Evolutionary conservation across 1,140 invertebrate genomes (phyloP), one percentile per base, ranked within the genome.

Genomic region (Pseudomyrmex pallidus): DNA sequence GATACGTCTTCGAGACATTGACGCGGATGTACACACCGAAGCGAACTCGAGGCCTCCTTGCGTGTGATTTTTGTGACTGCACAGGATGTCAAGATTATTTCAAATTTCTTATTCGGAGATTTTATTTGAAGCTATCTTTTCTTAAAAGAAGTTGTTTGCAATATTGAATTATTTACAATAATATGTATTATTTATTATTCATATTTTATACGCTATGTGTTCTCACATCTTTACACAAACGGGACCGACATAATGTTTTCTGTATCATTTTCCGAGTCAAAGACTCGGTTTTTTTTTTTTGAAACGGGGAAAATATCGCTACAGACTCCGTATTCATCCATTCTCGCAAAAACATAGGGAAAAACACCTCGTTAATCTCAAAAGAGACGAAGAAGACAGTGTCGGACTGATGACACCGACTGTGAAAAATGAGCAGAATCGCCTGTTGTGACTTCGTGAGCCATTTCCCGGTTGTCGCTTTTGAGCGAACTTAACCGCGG

Each of bases 401-500:
- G 44, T 68, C 76, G 67, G 48, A 48, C 63, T 56, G 64, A 50
- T 22, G 74, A 64, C 74, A 15, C 25, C 73, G 46, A 44, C 48
- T 25, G 61, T 68, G 64, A 83, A 78, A 64, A 74, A 56, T 74
- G 64, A 85, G 86, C 64, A 72, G 87, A 85, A 90, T 85, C 82
- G 82, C 67, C 77, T 73, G 87, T 89, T 88, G 87, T 85, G 64
- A 84, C 74, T 82, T 72, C 66, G 85, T 61, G 74, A 64, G 54
- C 67, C 77, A 44, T 85, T 87, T 82, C 72, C 83, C 62, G 68
- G 85, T 35, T 35, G 35, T 72, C 61, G 86, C 91, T 91, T 92
- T 90, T 92, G 86, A 90, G 64, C 57, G 80, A 91, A 84, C 84
- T 91, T 90, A 91, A 91, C 88, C 87, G 85, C 83, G 64, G 68